Base-by-base conservation (phyloP, 2,888 invertebrate species). In the Agriopis marginaria region DNA sequence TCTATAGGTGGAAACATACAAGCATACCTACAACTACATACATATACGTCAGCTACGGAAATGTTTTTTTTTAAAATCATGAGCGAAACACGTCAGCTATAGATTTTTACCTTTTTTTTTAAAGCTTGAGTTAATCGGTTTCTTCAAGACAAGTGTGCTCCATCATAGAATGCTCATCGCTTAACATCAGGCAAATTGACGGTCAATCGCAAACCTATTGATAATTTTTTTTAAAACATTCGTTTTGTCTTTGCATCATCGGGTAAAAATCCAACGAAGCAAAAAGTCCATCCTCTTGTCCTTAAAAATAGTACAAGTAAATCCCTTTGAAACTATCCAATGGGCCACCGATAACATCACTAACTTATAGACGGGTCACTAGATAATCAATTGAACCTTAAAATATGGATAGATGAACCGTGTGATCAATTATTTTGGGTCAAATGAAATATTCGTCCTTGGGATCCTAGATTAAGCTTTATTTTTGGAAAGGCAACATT, bases 271-370 rank as follows among this genome's bases (percentile, higher is more conserved):
- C 12, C 39, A 79, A 56, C 68, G 64, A 69, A 77, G 78, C 81
- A 68, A 60, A 78, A 78, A 79, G 79, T 81, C 11, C 11, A 56
- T 42, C 44, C 17, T 51, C 47, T 11, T 11, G 23, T 47, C 83
- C 85, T 84, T 83, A 86, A 70, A 89, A 90, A 90, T 89, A 10
- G 17, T 12, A 40, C n/a, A 42, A 85, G 80, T 80, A 82, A 80
- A 75, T 49, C 76, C 83, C 85, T 88, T 87, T 87, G 85, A 85
- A 91, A 90, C 90, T 91, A 91, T 85, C 86, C 87, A 87, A 70
- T 87, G 87, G 83, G 62, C 77, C 77, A 80, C 77, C 73, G 78
- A 72, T 78, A 66, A 59, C 70, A 73, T 71, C 70, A 56, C 42
- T 68, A 64, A 23, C 56, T 42, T 47, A 56, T 54, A 56, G 56